Evolutionary conservation across 2,797 vertebrate species (phyloP).

Genomic region (Hyperoplus immaculatus): DNA sequence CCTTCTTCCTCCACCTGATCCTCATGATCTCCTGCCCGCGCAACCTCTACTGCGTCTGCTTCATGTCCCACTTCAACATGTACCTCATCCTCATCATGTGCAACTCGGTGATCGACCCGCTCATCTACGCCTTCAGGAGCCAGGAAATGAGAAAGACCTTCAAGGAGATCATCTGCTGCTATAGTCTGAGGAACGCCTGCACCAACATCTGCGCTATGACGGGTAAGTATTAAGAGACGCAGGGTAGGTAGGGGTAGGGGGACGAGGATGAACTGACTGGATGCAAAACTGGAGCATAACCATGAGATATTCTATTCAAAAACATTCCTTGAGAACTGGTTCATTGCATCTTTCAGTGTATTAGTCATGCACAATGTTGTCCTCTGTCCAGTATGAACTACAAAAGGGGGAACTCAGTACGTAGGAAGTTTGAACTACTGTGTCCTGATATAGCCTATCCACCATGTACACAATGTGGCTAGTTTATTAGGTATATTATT

Average conservation of each 20-base stretch:
- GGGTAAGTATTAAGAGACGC: constrained; percentile 84
- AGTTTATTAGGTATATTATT: constrained; percentile 15
- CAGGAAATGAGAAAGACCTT: constrained; percentile 98
- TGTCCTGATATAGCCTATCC: constrained; percentile 8
- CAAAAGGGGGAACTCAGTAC: not conserved
- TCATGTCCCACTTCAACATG: constrained; percentile 98
- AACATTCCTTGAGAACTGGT: not conserved
- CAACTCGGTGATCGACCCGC: constrained; percentile 95
- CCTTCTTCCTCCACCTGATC: constrained; percentile 96
- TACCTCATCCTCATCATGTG: constrained; percentile 99
- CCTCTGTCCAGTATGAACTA: constrained; percentile 3
- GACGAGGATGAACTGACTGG: not conserved
- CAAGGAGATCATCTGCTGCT: constrained; percentile 95
- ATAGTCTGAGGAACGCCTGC: constrained; percentile 85
- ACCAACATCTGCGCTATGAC: constrained; percentile 86
- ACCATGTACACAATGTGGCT: constrained; percentile 12
- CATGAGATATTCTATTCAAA: not conserved
- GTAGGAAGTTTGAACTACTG: not conserved
- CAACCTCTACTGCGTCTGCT: constrained; percentile 95
- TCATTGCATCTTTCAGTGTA: constrained; percentile 14
- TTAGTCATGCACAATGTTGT: not conserved
- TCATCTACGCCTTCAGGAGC: constrained; percentile 98
- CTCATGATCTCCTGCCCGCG: constrained; percentile 96
- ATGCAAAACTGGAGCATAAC: constrained; percentile 14
- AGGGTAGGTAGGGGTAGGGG: not conserved